phyloP scores from a whole-genome alignment of 2,888 invertebrate genomes.

The Cheilosia scutellata region DNA sequence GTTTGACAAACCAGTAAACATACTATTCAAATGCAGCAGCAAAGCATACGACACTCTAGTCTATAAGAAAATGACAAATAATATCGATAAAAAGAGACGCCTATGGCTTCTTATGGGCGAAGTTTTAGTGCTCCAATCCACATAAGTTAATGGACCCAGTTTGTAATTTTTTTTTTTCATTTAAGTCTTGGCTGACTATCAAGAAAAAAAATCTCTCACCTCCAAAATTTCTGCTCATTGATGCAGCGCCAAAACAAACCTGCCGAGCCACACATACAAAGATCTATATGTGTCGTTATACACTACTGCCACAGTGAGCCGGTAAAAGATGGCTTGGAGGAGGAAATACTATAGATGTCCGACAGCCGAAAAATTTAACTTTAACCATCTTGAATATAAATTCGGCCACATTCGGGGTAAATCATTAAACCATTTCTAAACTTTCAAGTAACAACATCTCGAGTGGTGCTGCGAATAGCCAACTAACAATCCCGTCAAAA shows the following conservation, averaged over 20 bases:
- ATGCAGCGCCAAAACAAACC: slow-evolving; percentile 37
- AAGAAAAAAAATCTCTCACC: slow-evolving; percentile 49
- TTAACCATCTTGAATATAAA: slow-evolving; percentile 63
- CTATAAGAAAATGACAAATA: slow-evolving; percentile 33
- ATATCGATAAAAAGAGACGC: slow-evolving; percentile 15
- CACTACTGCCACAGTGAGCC: background rate
- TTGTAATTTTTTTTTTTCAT: slow-evolving; percentile 24
- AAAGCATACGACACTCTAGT: slow-evolving; percentile 3
- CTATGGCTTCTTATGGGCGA: slow-evolving; percentile 17
- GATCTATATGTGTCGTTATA: background rate
- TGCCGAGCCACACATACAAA: slow-evolving; percentile 6
- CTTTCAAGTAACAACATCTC: slow-evolving; percentile 67
- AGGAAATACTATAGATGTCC: slow-evolving; percentile 48
- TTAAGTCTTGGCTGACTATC: slow-evolving; percentile 32
- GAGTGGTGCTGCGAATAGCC: slow-evolving; percentile 13
- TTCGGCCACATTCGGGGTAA: slow-evolving; percentile 53
- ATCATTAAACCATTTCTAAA: slow-evolving; percentile 63
- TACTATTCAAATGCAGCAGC: slow-evolving; percentile 4
- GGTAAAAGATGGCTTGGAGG: slow-evolving; percentile 23
- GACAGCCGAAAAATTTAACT: slow-evolving; percentile 8
- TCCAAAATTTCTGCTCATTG: slow-evolving; percentile 49
- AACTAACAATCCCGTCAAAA: slow-evolving; percentile 77
- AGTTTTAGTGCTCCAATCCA: slow-evolving; percentile 39
- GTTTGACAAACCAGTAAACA: background rate
- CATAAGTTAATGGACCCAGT: slow-evolving; percentile 42